Percentiles rank a stretch among this genome's conserved stretches.
phyloP scores from a whole-genome alignment of 2,888 invertebrate species.

The Epirrhoe alternata region DNA sequence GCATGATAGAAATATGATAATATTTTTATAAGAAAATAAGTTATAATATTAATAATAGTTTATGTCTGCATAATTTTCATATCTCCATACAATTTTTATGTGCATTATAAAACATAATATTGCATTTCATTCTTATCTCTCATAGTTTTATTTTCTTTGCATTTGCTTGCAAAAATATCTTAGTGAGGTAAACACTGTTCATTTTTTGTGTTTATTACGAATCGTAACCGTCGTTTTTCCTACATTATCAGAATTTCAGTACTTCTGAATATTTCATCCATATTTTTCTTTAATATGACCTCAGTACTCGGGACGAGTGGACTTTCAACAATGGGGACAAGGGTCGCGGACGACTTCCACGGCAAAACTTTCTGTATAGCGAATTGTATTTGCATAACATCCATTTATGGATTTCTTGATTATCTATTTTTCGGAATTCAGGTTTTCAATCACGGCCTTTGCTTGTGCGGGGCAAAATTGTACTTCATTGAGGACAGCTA shows the following conservation, averaged over 20 bases:
- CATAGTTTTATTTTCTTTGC: too few relatives aligned
- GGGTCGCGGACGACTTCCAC: conserved; percentile 51
- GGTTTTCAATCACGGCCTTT: not conserved
- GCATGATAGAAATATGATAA: too few relatives aligned
- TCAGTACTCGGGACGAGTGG: conserved; percentile 52
- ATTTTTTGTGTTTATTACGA: too few relatives aligned
- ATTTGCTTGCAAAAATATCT: too few relatives aligned
- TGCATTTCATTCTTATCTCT: too few relatives aligned
- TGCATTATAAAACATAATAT: conserved; percentile 10
- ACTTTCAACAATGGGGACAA: conserved; percentile 58
- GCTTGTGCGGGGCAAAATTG: too few relatives aligned
- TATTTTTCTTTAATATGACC: conserved; percentile 54
- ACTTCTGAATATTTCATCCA: conserved; percentile 45
- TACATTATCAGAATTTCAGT: not conserved
- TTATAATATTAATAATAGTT: conserved; percentile 1
- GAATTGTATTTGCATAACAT: conserved; percentile 50
- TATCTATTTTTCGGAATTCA: not conserved
- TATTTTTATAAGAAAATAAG: too few relatives aligned
- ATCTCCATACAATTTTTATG: conserved; percentile 10
- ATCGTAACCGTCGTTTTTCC: too few relatives aligned
- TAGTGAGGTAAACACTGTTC: too few relatives aligned
- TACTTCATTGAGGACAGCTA: too few relatives aligned
- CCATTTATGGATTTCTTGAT: conserved; percentile 34
- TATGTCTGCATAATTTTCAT: conserved; percentile 10
- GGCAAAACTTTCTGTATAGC: conserved; percentile 51